phyloP scores from a whole-genome alignment of 2,888 invertebrate genomes.

The Aporophyla nigra region DNA sequence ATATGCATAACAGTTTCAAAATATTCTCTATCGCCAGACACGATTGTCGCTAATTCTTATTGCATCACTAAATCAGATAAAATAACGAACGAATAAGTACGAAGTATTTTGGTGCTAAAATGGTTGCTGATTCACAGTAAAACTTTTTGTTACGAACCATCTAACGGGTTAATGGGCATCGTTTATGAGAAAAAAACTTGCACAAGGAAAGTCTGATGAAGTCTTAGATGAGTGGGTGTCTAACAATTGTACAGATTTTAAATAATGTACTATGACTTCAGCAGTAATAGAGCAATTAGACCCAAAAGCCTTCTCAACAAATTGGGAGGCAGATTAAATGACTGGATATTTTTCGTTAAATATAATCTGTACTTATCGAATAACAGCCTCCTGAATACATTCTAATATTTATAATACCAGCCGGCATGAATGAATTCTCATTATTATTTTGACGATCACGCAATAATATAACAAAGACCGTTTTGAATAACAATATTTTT shows the following conservation, averaged over 20 bases:
- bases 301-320: slow-evolving; percentile 1
- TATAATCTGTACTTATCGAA: neutral
- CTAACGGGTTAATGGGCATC: slow-evolving; percentile 58
- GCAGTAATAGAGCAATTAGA: slow-evolving; percentile 34
- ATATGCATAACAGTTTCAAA: neutral
- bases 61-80: slow-evolving; percentile 25
- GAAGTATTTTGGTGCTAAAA: slow-evolving; percentile 9
- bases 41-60: neutral
- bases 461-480: neutral
- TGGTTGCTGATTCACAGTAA: slow-evolving; percentile 9
- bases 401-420: neutral
- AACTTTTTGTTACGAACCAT: slow-evolving; percentile 52
- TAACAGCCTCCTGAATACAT: neutral
- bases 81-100: slow-evolving; percentile 27
- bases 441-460: neutral
- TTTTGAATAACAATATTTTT: neutral
- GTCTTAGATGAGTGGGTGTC: slow-evolving; percentile 17
- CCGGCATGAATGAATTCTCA: neutral
- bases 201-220: slow-evolving; percentile 48
- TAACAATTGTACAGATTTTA: slow-evolving; percentile 16
- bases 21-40: neutral
- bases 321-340: neutral
- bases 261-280: slow-evolving; percentile 2
- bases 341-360: slow-evolving; percentile 6
- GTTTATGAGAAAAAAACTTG: slow-evolving; percentile 48